phyloP scores from a whole-genome alignment of 2,797 vertebrate species.

The Pempheris klunzingeri region DNA sequence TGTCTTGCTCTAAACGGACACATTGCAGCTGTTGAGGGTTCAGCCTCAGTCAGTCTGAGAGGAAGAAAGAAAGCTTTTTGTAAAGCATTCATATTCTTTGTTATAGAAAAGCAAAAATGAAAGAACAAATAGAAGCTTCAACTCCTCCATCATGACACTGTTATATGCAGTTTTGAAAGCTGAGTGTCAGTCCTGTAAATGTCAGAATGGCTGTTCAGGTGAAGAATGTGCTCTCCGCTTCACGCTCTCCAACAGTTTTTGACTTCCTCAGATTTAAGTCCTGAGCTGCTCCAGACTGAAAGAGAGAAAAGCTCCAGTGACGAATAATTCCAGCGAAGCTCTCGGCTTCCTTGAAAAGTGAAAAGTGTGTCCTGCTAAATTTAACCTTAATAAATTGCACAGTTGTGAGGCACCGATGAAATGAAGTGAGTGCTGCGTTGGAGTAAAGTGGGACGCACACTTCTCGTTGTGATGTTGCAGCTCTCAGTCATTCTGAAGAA shows the following conservation, averaged over 20 bases:
- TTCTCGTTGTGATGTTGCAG: conserved; percentile 34
- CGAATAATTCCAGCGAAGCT: neutral
- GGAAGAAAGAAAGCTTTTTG: too few relatives aligned
- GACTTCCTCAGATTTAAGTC: neutral
- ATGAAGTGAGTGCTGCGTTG: conserved; percentile 19
- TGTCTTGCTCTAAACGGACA: conserved; percentile 1
- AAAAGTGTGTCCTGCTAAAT: neutral
- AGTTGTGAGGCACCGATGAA: conserved; percentile 7
- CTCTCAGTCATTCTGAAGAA: conserved; percentile 34
- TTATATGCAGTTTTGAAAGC: neutral
- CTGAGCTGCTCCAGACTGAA: neutral
- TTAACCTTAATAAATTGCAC: conserved; percentile 10
- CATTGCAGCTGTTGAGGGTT: too few relatives aligned
- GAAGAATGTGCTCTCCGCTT: conserved; percentile 2
- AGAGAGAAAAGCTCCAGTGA: neutral
- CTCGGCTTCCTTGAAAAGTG: conserved; percentile 5
- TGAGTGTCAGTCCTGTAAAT: neutral
- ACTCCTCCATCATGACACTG: neutral
- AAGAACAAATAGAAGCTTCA: neutral
- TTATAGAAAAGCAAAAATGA: neutral
- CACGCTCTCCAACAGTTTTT: neutral
- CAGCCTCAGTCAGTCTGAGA: too few relatives aligned
- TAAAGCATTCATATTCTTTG: neutral
- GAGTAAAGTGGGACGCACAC: conserved; percentile 21
- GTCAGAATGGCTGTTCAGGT: neutral